Evolutionary conservation across 2,888 invertebrate genomes (phyloP).

Genomic region (Tinea pellionella): DNA sequence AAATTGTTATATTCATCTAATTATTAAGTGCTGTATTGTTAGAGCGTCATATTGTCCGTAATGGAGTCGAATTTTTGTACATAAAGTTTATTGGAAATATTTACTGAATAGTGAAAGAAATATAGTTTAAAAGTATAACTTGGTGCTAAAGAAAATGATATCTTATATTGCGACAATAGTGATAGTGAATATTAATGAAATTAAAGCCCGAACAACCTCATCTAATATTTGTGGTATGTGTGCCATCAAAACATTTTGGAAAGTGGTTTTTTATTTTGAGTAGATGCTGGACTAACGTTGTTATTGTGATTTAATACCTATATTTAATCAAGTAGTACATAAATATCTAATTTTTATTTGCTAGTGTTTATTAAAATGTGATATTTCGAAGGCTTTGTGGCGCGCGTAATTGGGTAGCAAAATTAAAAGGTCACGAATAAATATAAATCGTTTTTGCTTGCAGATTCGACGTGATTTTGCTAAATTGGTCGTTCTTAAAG

Average conservation of each 20-base stretch:
- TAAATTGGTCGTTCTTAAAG: not conserved
- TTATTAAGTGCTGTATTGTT: slow-evolving; percentile 34
- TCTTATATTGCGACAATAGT: not conserved
- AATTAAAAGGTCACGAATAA: slow-evolving; percentile 62
- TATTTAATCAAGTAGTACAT: slow-evolving; percentile 15
- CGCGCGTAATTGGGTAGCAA: slow-evolving; percentile 68
- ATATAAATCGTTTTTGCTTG: slow-evolving; percentile 50
- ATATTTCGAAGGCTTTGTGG: slow-evolving; percentile 43
- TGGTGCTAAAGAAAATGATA: not conserved
- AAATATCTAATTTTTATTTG: not conserved
- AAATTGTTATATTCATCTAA: not conserved
- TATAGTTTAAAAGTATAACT: not conserved
- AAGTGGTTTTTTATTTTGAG: slow-evolving; percentile 33
- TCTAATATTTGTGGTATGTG: slow-evolving; percentile 55
- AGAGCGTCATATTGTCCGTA: slow-evolving; percentile 75
- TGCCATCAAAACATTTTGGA: slow-evolving; percentile 72
- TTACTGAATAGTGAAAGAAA: not conserved
- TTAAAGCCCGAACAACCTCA: slow-evolving; percentile 7
- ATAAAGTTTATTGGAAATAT: slow-evolving; percentile 29
- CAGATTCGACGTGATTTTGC: slow-evolving; percentile 27
- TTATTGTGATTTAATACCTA: slow-evolving; percentile 28
- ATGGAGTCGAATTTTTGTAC: slow-evolving; percentile 70
- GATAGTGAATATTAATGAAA: not conserved
- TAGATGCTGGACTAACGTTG: slow-evolving; percentile 21
- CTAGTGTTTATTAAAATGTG: not conserved